Evolutionary conservation across 2,888 invertebrate genomes (phyloP).

Genomic region (Eurytoma adleriae): DNA sequence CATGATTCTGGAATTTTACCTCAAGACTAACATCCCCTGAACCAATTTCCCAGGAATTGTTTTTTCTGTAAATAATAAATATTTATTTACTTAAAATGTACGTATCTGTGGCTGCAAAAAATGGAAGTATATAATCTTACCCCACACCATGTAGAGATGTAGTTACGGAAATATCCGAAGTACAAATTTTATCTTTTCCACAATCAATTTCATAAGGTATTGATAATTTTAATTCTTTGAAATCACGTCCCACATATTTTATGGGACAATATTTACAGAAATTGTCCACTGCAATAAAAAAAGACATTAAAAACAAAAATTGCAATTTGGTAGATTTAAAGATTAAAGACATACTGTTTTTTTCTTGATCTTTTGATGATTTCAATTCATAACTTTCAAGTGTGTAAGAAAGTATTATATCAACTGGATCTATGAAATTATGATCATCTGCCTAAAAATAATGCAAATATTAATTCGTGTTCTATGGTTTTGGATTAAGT

Average conservation of each 20-base stretch:
- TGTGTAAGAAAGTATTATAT: slow-evolving; percentile 26
- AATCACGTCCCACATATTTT: slow-evolving; percentile 56
- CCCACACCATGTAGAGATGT: slow-evolving; percentile 52
- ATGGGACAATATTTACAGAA: slow-evolving; percentile 64
- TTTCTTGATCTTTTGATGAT: slow-evolving; percentile 1
- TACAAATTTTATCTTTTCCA: slow-evolving; percentile 63
- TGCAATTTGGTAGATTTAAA: neutral
- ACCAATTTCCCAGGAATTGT: slow-evolving; percentile 67
- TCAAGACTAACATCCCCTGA: slow-evolving; percentile 65
- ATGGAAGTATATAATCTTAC: slow-evolving; percentile 39
- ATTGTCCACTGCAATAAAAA: slow-evolving; percentile 2
- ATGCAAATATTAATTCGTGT: neutral
- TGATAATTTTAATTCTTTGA: slow-evolving; percentile 50
- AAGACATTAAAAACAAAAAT: neutral
- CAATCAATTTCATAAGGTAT: slow-evolving; percentile 67
- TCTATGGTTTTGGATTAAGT: neutral
- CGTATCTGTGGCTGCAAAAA: neutral
- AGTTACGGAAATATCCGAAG: slow-evolving; percentile 60
- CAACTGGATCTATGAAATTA: slow-evolving; percentile 29
- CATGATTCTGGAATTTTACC: slow-evolving; percentile 62
- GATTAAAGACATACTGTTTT: neutral
- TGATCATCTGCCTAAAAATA: slow-evolving; percentile 2
- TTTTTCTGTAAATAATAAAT: slow-evolving; percentile 49
- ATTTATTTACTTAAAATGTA: neutral
- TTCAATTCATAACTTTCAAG: slow-evolving; percentile 25